Conservation (phyloP, 2,113 vertebrate genomes). For the Odobenus rosmarus region DNA sequence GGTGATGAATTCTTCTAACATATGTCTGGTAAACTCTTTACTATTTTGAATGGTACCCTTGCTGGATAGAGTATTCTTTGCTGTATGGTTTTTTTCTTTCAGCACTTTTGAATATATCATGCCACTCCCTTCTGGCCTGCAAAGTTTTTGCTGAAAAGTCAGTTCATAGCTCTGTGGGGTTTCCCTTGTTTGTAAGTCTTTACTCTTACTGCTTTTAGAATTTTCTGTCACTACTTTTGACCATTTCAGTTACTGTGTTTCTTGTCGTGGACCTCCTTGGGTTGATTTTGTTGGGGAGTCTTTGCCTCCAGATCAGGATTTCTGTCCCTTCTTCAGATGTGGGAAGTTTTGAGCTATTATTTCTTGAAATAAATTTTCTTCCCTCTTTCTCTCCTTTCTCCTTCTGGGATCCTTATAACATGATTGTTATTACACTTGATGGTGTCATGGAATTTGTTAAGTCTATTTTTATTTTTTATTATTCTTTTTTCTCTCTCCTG, state of each 20-base stretch:
- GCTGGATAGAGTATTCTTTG: neutral
- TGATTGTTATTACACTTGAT: neutral
- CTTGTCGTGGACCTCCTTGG: neutral
- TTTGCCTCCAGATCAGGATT: neutral
- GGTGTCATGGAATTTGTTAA: neutral
- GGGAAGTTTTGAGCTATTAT: neutral
- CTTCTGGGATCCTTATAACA: neutral
- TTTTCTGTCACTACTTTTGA: neutral
- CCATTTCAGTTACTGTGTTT: neutral
- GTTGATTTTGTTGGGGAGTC: neutral
- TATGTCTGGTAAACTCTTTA: neutral
- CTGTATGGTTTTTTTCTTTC: neutral
- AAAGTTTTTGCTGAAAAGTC: neutral
- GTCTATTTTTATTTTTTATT: neutral
- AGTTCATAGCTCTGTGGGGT: neutral
- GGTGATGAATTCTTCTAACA: neutral
- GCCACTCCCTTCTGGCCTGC: neutral
- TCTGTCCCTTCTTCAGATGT: neutral
- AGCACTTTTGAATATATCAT: neutral
- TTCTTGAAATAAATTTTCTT: neutral
- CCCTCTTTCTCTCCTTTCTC: neutral
- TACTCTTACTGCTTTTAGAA: neutral
- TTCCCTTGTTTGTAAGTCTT: neutral
- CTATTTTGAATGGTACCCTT: neutral
- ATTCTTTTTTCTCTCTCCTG: neutral